Evolutionary conservation across 2,888 invertebrate genomes (phyloP).

Genomic region (Trissonchulus latispiculum): DNA sequence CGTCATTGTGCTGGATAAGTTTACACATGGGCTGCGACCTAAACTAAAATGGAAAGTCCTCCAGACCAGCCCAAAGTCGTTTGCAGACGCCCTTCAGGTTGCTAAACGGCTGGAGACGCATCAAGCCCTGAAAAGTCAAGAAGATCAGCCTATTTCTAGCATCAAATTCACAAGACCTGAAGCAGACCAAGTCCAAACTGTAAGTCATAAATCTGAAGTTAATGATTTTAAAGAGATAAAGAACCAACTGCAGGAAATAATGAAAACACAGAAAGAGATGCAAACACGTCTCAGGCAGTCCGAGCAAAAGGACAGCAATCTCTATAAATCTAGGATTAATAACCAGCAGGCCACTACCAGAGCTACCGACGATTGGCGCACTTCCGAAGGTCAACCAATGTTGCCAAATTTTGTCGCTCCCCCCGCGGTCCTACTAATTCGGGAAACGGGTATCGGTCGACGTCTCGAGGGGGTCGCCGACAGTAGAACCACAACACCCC

Average conservation of each 20-base stretch:
- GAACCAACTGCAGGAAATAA: not conserved
- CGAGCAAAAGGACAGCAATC: not conserved
- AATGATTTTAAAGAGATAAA: not conserved
- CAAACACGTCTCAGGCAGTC: not conserved
- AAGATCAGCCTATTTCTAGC: not conserved
- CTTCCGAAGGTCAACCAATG: not conserved
- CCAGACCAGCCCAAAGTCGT: not conserved
- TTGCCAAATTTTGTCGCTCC: not conserved
- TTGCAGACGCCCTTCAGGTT: not conserved
- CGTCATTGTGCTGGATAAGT: not conserved
- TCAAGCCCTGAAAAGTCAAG: not conserved
- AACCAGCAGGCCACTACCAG: not conserved
- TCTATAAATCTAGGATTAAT: not conserved
- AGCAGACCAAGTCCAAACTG: not conserved
- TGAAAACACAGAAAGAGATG: not conserved
- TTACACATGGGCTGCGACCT: not conserved
- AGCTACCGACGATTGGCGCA: not conserved
- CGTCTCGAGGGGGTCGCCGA: not conserved
- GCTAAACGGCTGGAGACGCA: not conserved
- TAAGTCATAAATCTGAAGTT: not conserved
- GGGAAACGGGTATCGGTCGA: not conserved
- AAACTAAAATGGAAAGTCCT: not conserved
- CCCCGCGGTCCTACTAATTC: not conserved
- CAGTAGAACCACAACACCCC: not conserved
- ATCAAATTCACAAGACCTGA: not conserved